Evolutionary conservation across 1,140 invertebrate genomes (phyloP), one percentile per base, ranked within the genome.

Genomic region (Euborellia annulipes): DNA sequence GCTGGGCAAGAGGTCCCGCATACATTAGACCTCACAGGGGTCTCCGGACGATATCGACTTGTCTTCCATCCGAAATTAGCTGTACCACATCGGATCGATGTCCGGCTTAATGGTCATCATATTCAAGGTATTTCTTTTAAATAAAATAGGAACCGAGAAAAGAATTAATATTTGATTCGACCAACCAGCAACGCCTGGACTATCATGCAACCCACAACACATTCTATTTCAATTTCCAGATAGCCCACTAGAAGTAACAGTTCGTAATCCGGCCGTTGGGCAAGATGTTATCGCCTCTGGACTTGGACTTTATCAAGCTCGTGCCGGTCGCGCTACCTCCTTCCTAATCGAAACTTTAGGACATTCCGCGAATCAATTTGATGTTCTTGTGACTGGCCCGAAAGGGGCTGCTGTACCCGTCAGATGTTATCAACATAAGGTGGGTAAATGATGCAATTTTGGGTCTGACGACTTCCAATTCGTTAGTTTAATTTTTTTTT

Each of bases 341-440:
- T 92, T 93, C 64, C 78, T 85, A 18, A 90, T 93, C 41, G 86
- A 92, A 57, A 91, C 86, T 0, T 68, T 86, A 1, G 85, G 87
- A 11, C 69, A 80, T 19, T 76, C 84, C 3, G 85, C 85, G 0
- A 73, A 87, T 49, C 85, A 92, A 56, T 92, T 94, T 56, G 89
- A 93, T 60, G 86, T 92, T 1, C 80, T 92, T 0, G 81, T 92
- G 1, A 68, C 78, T 0, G 85, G 92, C 11, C 89, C 93, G 0
- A 82, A 79, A 30, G 84, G 90, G 6, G 80, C 85, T 51, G 89
- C 90, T 0, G 73, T 98, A 18, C 89, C 91, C 0, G 90, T 96
- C 1, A 69, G 85, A 43, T 95, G 91, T 63, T 95, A 94, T 62
- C 88, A 93, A 61, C 93, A 93, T 50, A 88, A 93, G 61, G 23